Evolutionary conservation across 2,888 invertebrate genomes (phyloP).

Genomic region (Scaptomyza flava): DNA sequence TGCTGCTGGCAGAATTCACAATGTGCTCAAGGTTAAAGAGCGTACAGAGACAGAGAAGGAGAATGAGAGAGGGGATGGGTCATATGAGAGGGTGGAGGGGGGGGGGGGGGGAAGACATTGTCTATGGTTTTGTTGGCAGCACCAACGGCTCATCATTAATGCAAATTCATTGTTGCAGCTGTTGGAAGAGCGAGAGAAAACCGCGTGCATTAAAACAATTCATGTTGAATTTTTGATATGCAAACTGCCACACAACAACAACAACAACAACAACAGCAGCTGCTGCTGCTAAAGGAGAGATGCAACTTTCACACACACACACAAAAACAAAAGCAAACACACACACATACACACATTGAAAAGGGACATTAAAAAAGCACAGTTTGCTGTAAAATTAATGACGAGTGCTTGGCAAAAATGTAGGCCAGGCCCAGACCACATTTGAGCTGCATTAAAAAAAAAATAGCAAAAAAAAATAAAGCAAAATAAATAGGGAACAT

Average conservation of each 20-base stretch:
- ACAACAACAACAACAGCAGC: slow-evolving; percentile 12
- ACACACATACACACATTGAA: slow-evolving; percentile 10
- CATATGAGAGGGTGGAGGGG: background rate
- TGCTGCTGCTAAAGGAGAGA: slow-evolving; percentile 15
- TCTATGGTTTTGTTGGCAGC: slow-evolving; percentile 29
- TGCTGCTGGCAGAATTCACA: slow-evolving; percentile 62
- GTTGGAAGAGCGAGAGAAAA: slow-evolving; percentile 26
- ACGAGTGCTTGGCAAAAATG: slow-evolving; percentile 61
- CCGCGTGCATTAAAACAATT: slow-evolving; percentile 67
- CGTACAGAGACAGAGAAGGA: background rate
- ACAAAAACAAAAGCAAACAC: slow-evolving; percentile 8
- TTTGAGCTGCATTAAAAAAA: slow-evolving; percentile 31
- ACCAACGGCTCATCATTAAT: slow-evolving; percentile 70
- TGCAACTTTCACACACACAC: slow-evolving; percentile 48
- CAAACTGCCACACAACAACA: slow-evolving; percentile 36
- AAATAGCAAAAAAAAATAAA: slow-evolving; percentile 1
- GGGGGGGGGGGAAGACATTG: background rate
- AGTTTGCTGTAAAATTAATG: slow-evolving; percentile 69
- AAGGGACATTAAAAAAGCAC: slow-evolving; percentile 46
- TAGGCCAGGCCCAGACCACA: slow-evolving; percentile 64
- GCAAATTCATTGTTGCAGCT: slow-evolving; percentile 74
- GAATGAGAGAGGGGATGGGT: slow-evolving; percentile 4
- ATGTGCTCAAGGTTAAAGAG: slow-evolving; percentile 56
- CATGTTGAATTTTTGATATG: slow-evolving; percentile 69
- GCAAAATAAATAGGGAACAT: background rate